Base-by-base conservation (phyloP, 2,888 invertebrate species). In the Fabriciana adippe region DNA sequence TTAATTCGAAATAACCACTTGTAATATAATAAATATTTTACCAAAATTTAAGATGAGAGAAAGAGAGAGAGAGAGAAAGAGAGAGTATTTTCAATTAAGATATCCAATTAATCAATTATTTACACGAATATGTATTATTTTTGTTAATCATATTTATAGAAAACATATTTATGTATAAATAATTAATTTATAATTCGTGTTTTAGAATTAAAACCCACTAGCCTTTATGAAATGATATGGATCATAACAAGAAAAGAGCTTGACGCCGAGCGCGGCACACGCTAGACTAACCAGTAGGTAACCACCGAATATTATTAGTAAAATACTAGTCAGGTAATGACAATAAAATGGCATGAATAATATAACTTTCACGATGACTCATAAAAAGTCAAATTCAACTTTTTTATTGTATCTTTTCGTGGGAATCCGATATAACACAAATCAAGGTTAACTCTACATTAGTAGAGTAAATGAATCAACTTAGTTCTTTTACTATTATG, bases 331-430 rank as follows among this genome's bases (percentile, higher is more conserved):
- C 31, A 48, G 14, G 63, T 50, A 57, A 63, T 67, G 67, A 65
- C 55, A 70, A 66, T 64, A 63, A 65, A 69, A 57, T 57, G 54
- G 57, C 51, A 67, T 67, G 55, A 68, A 68, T 67, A 67, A 64
- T 61, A 67, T 56, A 57, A 68, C 64, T 56, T n/a, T 65, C 48
- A 51, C 61, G 26, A 61, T 74, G 73, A 74, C 69, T 74, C 75
- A 73, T 60, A 55, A 57, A 48, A 55, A 62, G 35, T 64, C 6
- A 6, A 2, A 18, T 61, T 18, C 5, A 14, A 51, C 31, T 6
- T 35, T 51, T 51, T 61, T 15, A 6, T 13, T 15, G 2, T 15
- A 16, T 18, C 6, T 55, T 54, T 31, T 55, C 31, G 26, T 14
- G 26, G 21, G 53, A 53, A 53, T 26, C 14, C 15, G 26, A 15